phyloP scores from a whole-genome alignment of 2,113 vertebrate species.

The Oryzias curvinotus region DNA sequence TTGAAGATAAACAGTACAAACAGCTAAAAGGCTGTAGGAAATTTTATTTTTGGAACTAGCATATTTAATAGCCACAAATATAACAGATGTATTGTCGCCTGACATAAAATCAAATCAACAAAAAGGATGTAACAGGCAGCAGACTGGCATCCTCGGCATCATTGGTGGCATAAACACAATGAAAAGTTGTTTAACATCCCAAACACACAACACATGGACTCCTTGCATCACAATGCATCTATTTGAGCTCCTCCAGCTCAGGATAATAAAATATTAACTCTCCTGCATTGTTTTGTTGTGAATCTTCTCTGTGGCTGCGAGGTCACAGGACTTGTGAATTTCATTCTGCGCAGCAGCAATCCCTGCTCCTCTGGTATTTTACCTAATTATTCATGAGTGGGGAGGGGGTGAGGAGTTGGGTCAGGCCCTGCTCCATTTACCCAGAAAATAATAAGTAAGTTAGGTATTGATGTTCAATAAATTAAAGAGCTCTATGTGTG shows the following conservation, averaged over 20 bases:
- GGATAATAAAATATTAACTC: constrained; percentile 50
- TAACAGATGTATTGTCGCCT: no score
- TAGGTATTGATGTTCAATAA: not conserved
- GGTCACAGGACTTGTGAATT: constrained; percentile 16
- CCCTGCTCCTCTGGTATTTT: constrained; percentile 1
- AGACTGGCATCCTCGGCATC: not conserved
- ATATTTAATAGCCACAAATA: no score
- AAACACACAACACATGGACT: constrained; percentile 10
- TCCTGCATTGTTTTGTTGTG: constrained; percentile 22
- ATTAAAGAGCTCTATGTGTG: not conserved
- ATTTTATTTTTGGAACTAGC: no score
- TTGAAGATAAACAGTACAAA: no score
- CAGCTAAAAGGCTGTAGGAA: no score
- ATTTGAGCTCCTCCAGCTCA: constrained; percentile 29
- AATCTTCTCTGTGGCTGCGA: constrained; percentile 34
- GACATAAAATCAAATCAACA: no score
- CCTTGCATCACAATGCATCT: constrained; percentile 44
- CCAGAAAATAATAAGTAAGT: constrained; percentile 14
- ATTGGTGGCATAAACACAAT: not conserved
- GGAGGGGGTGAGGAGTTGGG: constrained; percentile 5
- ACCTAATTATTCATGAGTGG: constrained; percentile 42
- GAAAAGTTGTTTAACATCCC: constrained; percentile 9
- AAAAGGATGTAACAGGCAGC: no score
- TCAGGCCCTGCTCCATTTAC: constrained; percentile 1
- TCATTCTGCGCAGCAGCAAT: not conserved